Evolutionary conservation across 2,888 invertebrate genomes (phyloP), one percentile per base, ranked within the genome.

Genomic region (Cinara cedri): DNA sequence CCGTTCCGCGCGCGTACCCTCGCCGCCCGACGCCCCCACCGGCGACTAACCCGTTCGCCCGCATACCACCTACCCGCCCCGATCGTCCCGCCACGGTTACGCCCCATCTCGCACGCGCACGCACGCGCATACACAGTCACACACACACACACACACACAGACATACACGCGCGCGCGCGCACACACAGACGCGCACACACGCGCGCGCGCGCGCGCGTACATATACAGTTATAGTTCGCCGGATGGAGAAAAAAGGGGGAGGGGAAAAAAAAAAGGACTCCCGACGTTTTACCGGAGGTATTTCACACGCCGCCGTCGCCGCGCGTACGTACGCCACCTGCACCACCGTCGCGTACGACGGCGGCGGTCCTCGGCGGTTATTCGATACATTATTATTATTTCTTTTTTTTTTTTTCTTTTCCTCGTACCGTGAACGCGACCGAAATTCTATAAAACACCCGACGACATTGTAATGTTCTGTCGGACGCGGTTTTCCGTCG

Each of bases 1-100:
- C 76, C 76, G 34, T 68, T 60, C 76, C 66, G 55, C 55, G 14
- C 55, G 24, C 55, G 8, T 55, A 19, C 44, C 71, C 55, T 14
- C 57, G 14, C 49, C 62, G 34, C 72, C 14, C 62, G 11, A 1
- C 51, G 49, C 62, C 34, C 0, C 60, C 55, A 13, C 19, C 55
- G 34, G 49, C 21, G 42, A 3, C 19, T 49, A 46, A 9, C 72
- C 9, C 57, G n/a, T 57, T 71, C 44, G 11, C 44, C 19, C 42
- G 6, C 34, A 6, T 34, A 6, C 34, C 6, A 34, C 34, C 34
- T 34, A 34, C 34, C 34, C 34, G 34, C 24, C 55, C 21, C 42
- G 21, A 44, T 19, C 21, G 14, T 13, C 19, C 34, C n/a, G 16
- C 68, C 68, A 26, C 51, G n/a, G 11, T n/a, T 9, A 10, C 26